Base-by-base conservation (phyloP, 1,140 invertebrate species). In the Coptotermes formosanus region DNA sequence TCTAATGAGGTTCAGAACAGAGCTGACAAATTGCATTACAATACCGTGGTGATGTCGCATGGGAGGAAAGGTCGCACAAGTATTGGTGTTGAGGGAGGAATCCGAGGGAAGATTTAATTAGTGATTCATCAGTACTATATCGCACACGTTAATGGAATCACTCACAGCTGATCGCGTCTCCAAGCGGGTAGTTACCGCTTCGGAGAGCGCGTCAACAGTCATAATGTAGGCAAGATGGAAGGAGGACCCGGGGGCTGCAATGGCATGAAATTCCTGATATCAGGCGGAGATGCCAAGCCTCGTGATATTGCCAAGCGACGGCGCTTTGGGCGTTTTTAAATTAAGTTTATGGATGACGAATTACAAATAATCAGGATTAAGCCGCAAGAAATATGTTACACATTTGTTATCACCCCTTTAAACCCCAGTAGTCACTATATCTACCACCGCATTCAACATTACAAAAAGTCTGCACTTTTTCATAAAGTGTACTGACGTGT, bases 81-180 rank as follows among this genome's bases (percentile, higher is more conserved):
- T 75, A 30, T 75, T 75, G 64, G 64, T 25, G 64, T 9, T 75
- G n/a, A 75, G 64, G 64, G 64, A n/a, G 64, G n/a, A 75, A 30
- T 75, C 6, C 64, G n/a, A 30, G 25, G n/a, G 64, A 75, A 75
- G n/a, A 75, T 75, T 75, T 75, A 30, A 75, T 75, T 75, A 75
- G 64, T 75, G 64, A 75, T 75, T 75, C 64, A 75, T 75, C 64
- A 75, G 64, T 30, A 30, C 64, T 75, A 75, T 75, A 75, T 75
- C 64, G 64, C 64, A 75, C 25, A 75, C 64, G 64, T 75, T 75
- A 75, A 75, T 75, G 64, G 64, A 75, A 75, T 75, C 64, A 75
- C 64, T 75, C 64, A 75, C 64, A 75, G 64, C 64, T 75, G 64
- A 75, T 75, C 64, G 64, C 64, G 64, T 75, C 64, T 75, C 25